Evolutionary conservation across 2,888 invertebrate species (phyloP), one percentile per base, ranked within the genome.

Genomic region (Erebia epiphron): DNA sequence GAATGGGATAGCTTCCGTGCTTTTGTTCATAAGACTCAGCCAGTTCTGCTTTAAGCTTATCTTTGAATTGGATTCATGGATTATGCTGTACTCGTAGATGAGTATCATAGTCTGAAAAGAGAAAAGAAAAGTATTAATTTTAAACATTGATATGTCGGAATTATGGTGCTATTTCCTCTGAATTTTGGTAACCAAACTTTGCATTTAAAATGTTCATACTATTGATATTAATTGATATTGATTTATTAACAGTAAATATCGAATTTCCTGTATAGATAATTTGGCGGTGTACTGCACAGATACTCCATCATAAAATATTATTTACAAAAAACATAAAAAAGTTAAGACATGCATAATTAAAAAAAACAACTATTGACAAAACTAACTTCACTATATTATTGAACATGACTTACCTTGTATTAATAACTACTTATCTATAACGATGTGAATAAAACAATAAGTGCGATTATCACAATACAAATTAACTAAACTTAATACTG

Each of bases 71-170:
- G 46, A 65, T n/a, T 82, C 80, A 1, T 81, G 73, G 65, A 81
- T 82, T 50, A 85, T 77, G 64, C 83, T 88, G 73, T 87, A 89
- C 75, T 91, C 89, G 78, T 89, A 91, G 64, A 89, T 80, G 46
- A 91, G 80, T 54, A 91, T 80, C 26, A 90, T 80, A 70, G 82
- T 83, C 92, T 92, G 91, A 73, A 92, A 92, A 50, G 13, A 49
- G 35, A 73, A 66, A 70, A 52, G 57, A 49, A 57, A n/a, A 3
- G 50, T 62, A 21, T 18, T 21, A 13, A 26, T 14, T 18, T 57
- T 49, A 56, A 56, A 56, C 13, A 50, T 50, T n/a, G 43, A 43
- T 9, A 11, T 43, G 0, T 43, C 43, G 7, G 35, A 35, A 35
- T 35, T 35, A 35, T 35, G 35, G 0, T 35, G 35, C 35, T 13